Base-by-base conservation (phyloP, 2,113 vertebrate species). In the Apteryx mantelli region DNA sequence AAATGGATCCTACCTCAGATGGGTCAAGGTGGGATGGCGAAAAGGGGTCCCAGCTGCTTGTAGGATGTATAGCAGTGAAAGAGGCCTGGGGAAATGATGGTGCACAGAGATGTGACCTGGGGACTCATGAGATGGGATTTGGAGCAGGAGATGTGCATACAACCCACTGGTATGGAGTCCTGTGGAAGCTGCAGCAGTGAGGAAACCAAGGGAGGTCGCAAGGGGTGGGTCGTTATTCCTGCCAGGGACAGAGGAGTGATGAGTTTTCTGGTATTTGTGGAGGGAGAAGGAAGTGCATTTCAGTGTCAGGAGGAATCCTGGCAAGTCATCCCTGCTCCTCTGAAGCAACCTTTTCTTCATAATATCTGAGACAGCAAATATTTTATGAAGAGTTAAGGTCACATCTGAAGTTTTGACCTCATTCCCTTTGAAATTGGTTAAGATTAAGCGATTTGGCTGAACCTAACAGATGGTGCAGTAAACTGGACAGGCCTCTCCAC, bases 341-440 rank as follows among this genome's bases (percentile, higher is more conserved):
- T 64, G 70, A 96, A 93, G 65, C 73, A 97, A 81, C 40, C 55
- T 88, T 93, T 94, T 89, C 95, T 96, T 96, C 91, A 56, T 80
- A 95, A 94, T 81, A 88, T 91, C 94, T 91, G 93, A 95, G 93
- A 95, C 81, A 97, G 91, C 69, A 89, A 97, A 94, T 92, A 95
- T 95, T 92, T 97, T 96, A 90, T 77, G 93, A 93, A 95, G 91
- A 97, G 87, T 95, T 95, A 95, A 98, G 97, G 96, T 95, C 97
- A 96, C 94, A 93, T 97, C 96, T 95, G 96, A 96, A 34, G 82
- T 95, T 91, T 70, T 75, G 91, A 97, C 83, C 95, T 95, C 91
- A 78, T 97, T 97, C 60, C 24, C 88, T 95, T 95, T 93, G 95
- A 97, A 97, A 98, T 65, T 86, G 65, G 65, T 96, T 81, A 88